Evolutionary conservation across 2,888 invertebrate species (phyloP).

Genomic region (Brachyptera risi): DNA sequence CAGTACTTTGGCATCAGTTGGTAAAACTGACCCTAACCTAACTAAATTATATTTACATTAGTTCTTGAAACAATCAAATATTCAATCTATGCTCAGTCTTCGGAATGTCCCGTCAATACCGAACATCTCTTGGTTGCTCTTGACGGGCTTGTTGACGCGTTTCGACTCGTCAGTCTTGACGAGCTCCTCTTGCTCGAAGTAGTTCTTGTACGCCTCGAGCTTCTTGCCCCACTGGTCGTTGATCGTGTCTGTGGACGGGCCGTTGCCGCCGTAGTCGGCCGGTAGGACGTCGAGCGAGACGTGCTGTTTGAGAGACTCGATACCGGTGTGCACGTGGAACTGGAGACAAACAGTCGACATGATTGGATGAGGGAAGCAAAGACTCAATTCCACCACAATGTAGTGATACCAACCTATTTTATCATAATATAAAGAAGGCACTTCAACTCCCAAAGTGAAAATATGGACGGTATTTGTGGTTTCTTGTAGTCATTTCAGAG

Average conservation of each 20-base stretch:
- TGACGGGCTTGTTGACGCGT: slow-evolving; percentile 62
- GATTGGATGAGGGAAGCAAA: too few relatives aligned
- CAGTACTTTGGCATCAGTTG: too few relatives aligned
- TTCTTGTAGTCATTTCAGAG: too few relatives aligned
- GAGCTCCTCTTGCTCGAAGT: slow-evolving; percentile 76
- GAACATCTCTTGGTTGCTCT: slow-evolving; percentile 17
- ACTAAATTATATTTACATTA: too few relatives aligned
- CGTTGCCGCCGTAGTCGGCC: slow-evolving; percentile 34
- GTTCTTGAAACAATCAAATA: too few relatives aligned
- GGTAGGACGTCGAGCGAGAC: slow-evolving; percentile 33
- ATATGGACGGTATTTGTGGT: too few relatives aligned
- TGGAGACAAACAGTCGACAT: too few relatives aligned
- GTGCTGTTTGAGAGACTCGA: slow-evolving; percentile 37
- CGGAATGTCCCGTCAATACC: slow-evolving; percentile 23
- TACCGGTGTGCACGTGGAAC: slow-evolving; percentile 13
- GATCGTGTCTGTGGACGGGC: slow-evolving; percentile 49
- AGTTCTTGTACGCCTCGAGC: slow-evolving; percentile 67
- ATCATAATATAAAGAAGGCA: too few relatives aligned
- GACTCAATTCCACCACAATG: too few relatives aligned
- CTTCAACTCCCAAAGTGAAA: too few relatives aligned
- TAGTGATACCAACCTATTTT: too few relatives aligned
- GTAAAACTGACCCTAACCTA: too few relatives aligned
- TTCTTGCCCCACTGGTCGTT: slow-evolving; percentile 71
- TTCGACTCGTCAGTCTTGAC: slow-evolving; percentile 74
- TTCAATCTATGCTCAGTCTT: slow-evolving; percentile 18